Evolutionary conservation across 2,113 vertebrate species (phyloP).

Genomic region (Corythornis cristatus): DNA sequence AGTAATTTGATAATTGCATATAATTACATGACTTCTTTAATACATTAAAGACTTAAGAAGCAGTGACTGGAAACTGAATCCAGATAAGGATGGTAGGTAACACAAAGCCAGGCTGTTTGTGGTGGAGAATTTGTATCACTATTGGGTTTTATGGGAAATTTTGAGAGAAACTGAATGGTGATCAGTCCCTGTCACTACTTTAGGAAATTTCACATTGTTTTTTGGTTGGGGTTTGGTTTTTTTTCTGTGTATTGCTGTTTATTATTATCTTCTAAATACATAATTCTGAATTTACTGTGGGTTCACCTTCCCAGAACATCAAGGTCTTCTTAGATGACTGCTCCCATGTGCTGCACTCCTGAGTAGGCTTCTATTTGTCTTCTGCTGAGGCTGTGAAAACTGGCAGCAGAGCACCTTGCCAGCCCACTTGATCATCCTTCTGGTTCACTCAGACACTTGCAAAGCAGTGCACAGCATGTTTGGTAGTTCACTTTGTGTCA

Average conservation of each 20-base stretch:
- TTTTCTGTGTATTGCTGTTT: neutral
- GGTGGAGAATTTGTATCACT: neutral
- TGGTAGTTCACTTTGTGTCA: neutral
- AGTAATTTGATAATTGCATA: neutral
- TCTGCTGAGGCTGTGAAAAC: neutral
- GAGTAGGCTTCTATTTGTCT: neutral
- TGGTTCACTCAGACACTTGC: neutral
- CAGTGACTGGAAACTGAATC: neutral
- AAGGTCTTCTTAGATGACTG: fast-evolving
- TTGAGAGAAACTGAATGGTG: neutral
- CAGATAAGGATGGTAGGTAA: neutral
- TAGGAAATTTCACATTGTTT: neutral
- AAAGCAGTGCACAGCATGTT: fast-evolving
- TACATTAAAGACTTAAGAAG: neutral
- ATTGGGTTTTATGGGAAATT: neutral
- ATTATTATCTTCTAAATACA: neutral
- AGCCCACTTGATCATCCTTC: neutral
- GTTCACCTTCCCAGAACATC: neutral
- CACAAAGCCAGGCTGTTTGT: neutral
- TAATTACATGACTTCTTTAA: neutral
- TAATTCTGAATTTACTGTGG: neutral
- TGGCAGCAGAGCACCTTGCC: neutral
- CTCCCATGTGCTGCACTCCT: neutral
- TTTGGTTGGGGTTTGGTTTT: too few relatives aligned
- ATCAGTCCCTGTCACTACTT: neutral